A percentile compares a stretch with the other conserved stretches of the same genome.
Conservation (phyloP, 2,113 vertebrate genomes). For the Lycaon pictus region DNA sequence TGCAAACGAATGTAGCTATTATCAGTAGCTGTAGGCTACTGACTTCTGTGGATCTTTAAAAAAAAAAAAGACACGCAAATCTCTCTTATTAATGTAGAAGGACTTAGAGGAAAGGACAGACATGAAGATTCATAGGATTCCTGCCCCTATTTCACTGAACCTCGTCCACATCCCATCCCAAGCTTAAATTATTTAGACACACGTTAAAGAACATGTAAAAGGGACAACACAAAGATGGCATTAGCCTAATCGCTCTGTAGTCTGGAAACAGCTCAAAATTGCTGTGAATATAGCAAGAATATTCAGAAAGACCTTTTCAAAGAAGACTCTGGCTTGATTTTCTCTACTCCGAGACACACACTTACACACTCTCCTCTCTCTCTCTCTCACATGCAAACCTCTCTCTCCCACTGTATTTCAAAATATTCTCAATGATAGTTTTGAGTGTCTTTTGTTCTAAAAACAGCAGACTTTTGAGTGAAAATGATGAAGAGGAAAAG, state of each 20-base stretch:
- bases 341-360: not conserved
- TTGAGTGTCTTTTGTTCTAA: constrained; percentile 15
- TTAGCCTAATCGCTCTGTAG: not conserved
- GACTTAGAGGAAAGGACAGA: constrained; percentile 1
- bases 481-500: not conserved
- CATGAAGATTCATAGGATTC: not conserved
- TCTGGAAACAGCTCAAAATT: not conserved
- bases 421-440: not conserved
- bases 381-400: not conserved
- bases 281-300: not conserved
- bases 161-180: not conserved
- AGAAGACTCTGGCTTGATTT: not conserved
- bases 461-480: constrained; percentile 36
- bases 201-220: not conserved
- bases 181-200: constrained; percentile 57
- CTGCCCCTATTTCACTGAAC: not conserved
- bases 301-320: not conserved
- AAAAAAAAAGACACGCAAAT: not conserved
- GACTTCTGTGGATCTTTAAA: not conserved
- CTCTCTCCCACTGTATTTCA: not conserved
- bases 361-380: not conserved
- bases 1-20: constrained; percentile 47
- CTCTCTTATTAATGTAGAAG: not conserved
- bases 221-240: not conserved
- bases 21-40: constrained; percentile 41